Percentiles rank a stretch among this genome's conserved stretches.
These are phyloP conservation scores for Castor canadensis DNA, from an alignment of 2,113 vertebrate species.

Conservation along the genomic window DNA sequence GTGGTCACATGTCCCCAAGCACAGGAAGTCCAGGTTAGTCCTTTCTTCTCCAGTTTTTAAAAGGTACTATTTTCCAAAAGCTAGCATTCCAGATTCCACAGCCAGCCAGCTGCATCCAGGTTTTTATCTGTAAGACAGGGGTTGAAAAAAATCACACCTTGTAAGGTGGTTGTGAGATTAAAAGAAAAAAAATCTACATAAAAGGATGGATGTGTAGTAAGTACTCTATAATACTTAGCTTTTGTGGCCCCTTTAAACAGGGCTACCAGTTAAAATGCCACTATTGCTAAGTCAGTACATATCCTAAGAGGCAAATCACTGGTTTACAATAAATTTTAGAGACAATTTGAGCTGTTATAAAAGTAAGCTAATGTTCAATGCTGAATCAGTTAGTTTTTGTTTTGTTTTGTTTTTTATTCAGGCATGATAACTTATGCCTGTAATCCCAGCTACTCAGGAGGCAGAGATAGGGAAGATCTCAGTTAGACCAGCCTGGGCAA, in stretches of 20 bases:
- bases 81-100: not conserved
- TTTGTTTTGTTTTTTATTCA: not conserved
- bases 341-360: not conserved
- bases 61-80: not conserved
- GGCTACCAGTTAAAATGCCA: not conserved
- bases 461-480: too few relatives aligned
- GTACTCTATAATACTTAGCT: not conserved
- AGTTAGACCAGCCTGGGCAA: too few relatives aligned
- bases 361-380: not conserved
- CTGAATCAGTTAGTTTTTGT: not conserved
- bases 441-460: too few relatives aligned
- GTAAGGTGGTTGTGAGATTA: not conserved
- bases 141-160: not conserved
- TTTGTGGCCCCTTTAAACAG: not conserved
- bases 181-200: not conserved
- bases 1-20: not conserved
- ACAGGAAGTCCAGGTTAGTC: too few relatives aligned
- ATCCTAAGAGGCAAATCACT: not conserved
- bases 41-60: not conserved
- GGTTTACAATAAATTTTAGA: not conserved
- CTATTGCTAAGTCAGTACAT: not conserved
- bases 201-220: not conserved
- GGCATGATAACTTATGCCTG: too few relatives aligned
- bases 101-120: not conserved
- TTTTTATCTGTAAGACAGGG: not conserved